phyloP scores from a whole-genome alignment of 1,140 invertebrate species.

The Papilio machaon region DNA sequence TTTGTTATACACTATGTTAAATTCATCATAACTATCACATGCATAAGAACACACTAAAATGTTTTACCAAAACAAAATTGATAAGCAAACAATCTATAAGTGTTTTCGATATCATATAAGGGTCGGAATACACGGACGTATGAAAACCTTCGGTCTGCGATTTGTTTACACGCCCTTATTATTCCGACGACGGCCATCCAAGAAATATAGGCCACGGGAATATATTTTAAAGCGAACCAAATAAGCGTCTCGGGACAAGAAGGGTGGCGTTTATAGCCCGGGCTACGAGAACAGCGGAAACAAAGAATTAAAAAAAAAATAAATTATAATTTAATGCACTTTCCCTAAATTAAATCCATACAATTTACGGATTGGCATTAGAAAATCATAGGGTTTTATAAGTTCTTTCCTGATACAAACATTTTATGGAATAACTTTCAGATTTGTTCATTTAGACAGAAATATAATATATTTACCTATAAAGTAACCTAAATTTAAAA shows the following conservation, averaged over 20 bases:
- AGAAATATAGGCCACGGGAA: slow-evolving; percentile 60
- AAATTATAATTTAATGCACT: neutral
- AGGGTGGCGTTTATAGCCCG: slow-evolving; percentile 55
- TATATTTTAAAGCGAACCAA: slow-evolving; percentile 67
- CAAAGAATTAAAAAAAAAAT: neutral
- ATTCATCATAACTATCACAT: neutral
- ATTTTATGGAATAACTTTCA: too few species aligned
- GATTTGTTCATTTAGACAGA: too few species aligned
- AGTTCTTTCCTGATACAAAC: too few species aligned
- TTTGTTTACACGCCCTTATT: slow-evolving; percentile 44
- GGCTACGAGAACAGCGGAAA: slow-evolving; percentile 42
- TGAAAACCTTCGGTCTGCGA: slow-evolving; percentile 20
- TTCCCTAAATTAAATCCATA: too few species aligned
- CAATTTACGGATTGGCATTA: too few species aligned
- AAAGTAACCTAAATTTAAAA: too few species aligned
- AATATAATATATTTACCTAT: too few species aligned
- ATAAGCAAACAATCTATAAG: slow-evolving; percentile 13
- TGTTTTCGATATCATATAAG: slow-evolving; percentile 24
- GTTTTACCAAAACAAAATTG: neutral
- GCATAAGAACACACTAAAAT: slow-evolving; percentile 13
- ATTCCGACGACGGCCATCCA: slow-evolving; percentile 45
- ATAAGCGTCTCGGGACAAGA: slow-evolving; percentile 60
- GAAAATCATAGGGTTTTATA: too few species aligned
- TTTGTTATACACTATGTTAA: neutral
- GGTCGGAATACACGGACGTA: slow-evolving; percentile 24